Evolutionary conservation across 2,113 vertebrate species (phyloP), one percentile per base, ranked within the genome.

Genomic region (Conger conger): DNA sequence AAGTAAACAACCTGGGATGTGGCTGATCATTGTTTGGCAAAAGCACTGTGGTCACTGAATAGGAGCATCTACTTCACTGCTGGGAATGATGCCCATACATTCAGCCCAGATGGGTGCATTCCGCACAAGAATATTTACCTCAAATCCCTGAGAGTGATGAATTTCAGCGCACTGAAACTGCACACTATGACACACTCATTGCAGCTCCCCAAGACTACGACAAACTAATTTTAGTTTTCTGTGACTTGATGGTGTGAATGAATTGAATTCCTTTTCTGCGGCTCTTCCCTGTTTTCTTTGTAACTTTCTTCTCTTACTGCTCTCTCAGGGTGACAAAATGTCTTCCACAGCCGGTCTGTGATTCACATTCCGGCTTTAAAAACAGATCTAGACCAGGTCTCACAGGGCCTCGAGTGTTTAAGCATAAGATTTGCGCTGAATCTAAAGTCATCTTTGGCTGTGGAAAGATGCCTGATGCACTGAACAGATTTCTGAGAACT

Each of bases 401-500:
- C 68, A 73, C 27, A 27, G 27, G 42, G n/a, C 15, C 79, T 30
- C 1, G 45, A 76, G 63, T 33, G 7, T 18, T 33, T 40, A 45
- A 73, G 57, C 82, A 76, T 15, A 2, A 68, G 82, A 76, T 83
- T 18, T 20, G 63, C n/a, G 2, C 15, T 0, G 23, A 33, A 27
- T 45, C 7, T 83, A 63, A 40, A 84, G 76, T 37, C n/a, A 57
- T 80, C 27, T 40, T 15, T 38, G 76, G 17, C 82, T 45, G 60
- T 27, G 9, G 30, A 27, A 27, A 79, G 3, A 27, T 53, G 53
- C 36, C 37, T 73, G 18, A 84, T 84, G 50, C 35, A 40, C 50
- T 33, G 54, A 84, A 42, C 83, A 84, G 83, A 84, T 84, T 77
- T n/a, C 53, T 57, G 23, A 38, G 27, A 9, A 54, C 45, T 37